A percentile compares a stretch with the other conserved stretches of the same genome.
Conservation (phyloP, 1,140 invertebrate species). For the Saccostrea glomerata region DNA sequence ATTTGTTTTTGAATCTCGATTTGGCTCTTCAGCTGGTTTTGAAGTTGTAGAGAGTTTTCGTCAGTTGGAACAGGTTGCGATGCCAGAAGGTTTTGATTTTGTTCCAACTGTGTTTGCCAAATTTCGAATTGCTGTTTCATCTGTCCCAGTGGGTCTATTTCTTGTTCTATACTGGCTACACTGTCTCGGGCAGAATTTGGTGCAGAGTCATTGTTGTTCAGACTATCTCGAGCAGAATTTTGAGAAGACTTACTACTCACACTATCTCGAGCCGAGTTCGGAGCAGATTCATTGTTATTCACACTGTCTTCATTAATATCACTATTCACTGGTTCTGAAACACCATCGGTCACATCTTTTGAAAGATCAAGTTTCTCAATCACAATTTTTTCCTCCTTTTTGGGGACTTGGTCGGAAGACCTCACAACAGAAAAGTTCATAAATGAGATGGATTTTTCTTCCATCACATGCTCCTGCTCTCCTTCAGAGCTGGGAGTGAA, state of each 20-base stretch:
- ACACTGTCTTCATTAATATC: constrained; percentile 34
- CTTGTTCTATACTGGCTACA: constrained; percentile 48
- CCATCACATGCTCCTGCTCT: constrained; percentile 63
- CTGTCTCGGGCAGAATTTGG: not conserved
- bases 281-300: constrained; percentile 10
- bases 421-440: constrained; percentile 63
- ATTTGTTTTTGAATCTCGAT: constrained; percentile 70
- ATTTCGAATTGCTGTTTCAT: constrained; percentile 66
- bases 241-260: not conserved
- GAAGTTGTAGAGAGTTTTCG: constrained; percentile 57
- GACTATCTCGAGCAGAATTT: constrained; percentile 17
- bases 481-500: constrained; percentile 64
- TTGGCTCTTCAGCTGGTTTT: constrained; percentile 66
- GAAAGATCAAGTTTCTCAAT: constrained; percentile 20
- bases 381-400: not conserved
- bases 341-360: constrained; percentile 3
- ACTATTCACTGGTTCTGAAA: constrained; percentile 15
- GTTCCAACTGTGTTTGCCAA: constrained; percentile 70
- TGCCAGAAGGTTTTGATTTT: constrained; percentile 68
- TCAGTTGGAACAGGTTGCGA: constrained; percentile 41
- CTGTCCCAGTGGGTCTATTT: constrained; percentile 61
- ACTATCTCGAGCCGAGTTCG: constrained; percentile 4
- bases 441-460: constrained; percentile 68
- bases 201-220: constrained; percentile 18
- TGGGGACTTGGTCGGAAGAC: not conserved